Evolutionary conservation across 2,113 vertebrate genomes (phyloP).

Genomic region (Steatornis caripensis): DNA sequence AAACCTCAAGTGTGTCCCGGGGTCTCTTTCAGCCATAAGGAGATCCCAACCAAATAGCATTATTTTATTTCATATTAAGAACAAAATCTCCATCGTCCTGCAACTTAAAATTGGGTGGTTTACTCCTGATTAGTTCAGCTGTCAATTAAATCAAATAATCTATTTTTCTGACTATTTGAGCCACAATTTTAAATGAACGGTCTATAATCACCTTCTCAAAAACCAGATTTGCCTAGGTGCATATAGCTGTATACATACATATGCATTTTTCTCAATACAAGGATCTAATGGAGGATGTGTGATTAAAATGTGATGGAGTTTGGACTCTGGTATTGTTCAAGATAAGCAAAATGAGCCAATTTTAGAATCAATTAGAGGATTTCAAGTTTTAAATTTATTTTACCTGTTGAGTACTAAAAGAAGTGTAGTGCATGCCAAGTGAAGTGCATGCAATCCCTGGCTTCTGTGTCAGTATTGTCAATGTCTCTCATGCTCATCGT

Average conservation of each 20-base stretch:
- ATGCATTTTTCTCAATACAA: neutral
- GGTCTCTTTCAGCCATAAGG: neutral
- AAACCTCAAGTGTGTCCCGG: neutral
- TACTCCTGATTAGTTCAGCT: neutral
- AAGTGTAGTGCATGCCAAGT: neutral
- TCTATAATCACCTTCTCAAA: rapidly evolving
- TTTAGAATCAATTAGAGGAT: neutral
- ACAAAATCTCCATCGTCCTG: neutral
- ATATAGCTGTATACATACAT: rapidly evolving
- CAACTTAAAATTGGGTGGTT: neutral
- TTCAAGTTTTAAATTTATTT: neutral
- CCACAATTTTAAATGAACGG: neutral
- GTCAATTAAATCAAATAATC: neutral
- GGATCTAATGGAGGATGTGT: rapidly evolving
- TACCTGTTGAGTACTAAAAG: neutral
- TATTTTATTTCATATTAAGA: neutral
- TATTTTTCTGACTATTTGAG: neutral
- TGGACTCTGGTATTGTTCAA: neutral
- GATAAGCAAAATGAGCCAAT: neutral
- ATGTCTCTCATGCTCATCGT: rapidly evolving
- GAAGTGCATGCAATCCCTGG: neutral
- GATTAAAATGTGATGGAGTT: neutral
- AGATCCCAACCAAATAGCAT: neutral
- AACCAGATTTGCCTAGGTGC: neutral
- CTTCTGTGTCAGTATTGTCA: neutral